A percentile compares a stretch with the other conserved stretches of the same genome.
phyloP scores from a whole-genome alignment of 2,797 vertebrate genomes.

The Pachyuromys duprasi region DNA sequence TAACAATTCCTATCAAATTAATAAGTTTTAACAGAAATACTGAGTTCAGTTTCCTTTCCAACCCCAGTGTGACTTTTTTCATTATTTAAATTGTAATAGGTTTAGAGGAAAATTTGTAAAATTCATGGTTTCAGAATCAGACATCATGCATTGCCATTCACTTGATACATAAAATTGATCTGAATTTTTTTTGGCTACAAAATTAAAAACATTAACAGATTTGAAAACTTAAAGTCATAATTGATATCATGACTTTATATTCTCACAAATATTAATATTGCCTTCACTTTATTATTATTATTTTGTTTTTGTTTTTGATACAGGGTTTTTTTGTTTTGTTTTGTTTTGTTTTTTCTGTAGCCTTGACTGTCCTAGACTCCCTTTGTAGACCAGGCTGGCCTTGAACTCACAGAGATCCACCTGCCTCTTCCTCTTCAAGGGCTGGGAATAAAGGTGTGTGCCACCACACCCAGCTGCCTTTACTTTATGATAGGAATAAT shows the following conservation, averaged over 20 bases:
- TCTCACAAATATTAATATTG: not conserved
- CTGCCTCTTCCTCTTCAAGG: no score
- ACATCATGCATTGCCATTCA: constrained; percentile 9
- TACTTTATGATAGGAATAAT: not conserved
- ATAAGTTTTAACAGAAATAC: constrained; percentile 5
- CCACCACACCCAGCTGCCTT: not conserved
- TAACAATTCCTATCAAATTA: not conserved
- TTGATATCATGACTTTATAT: not conserved
- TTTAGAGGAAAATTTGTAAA: not conserved
- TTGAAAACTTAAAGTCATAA: not conserved
- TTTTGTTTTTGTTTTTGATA: no score
- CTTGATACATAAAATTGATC: not conserved
- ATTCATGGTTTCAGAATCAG: not conserved
- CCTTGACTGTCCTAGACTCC: no score
- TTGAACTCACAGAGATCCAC: no score
- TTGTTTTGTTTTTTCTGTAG: no score
- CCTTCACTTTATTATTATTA: not conserved
- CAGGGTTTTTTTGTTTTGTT: no score
- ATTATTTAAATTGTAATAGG: not conserved
- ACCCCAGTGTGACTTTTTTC: not conserved
- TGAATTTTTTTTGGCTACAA: not conserved
- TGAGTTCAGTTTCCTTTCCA: not conserved
- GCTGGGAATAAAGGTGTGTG: no score
- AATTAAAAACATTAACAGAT: not conserved
- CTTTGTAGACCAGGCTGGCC: no score